Percentiles rank a stretch among this genome's conserved stretches.
These are phyloP conservation scores for Climacteris rufus DNA, from an alignment of 2,113 vertebrate genomes.

Conservation along the genomic window DNA sequence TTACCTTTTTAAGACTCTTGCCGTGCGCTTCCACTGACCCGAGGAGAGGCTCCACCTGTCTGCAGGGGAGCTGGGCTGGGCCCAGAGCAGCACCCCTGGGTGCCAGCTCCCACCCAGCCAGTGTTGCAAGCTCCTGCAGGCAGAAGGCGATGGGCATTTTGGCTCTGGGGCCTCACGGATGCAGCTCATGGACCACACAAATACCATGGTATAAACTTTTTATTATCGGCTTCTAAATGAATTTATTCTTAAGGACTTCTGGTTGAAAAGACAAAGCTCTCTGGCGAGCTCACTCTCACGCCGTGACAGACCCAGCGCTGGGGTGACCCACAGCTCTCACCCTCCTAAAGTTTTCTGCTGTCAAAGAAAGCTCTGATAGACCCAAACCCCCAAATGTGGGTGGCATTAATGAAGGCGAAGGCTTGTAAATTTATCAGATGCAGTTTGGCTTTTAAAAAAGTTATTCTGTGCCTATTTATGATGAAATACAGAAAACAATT, in stretches of 20 bases:
- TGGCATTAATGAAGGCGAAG: conserved; percentile 85
- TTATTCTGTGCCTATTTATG: conserved; percentile 94
- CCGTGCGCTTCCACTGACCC: conserved; percentile 55
- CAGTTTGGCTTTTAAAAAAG: conserved; percentile 80
- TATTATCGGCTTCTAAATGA: conserved; percentile 70
- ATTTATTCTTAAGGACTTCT: conserved; percentile 69
- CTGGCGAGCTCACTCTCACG: conserved; percentile 60
- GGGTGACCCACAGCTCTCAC: conserved; percentile 69
- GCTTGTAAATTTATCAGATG: conserved; percentile 89
- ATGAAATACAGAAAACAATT: conserved; percentile 75
- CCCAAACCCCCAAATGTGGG: conserved; percentile 86
- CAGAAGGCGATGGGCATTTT: conserved; percentile 69
- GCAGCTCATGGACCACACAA: conserved; percentile 70
- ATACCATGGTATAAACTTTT: conserved; percentile 75
- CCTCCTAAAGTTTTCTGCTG: conserved; percentile 80
- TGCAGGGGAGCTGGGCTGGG: conserved; percentile 40
- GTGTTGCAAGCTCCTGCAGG: conserved; percentile 66
- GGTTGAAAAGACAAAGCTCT: conserved; percentile 28
- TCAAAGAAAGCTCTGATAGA: conserved; percentile 81
- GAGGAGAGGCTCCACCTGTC: conserved; percentile 39
- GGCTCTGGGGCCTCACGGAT: conserved; percentile 72
- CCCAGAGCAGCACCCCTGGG: conserved; percentile 45
- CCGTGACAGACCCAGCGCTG: conserved; percentile 29
- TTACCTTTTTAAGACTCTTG: conserved; percentile 88
- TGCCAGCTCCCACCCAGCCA: background rate